phyloP scores from a whole-genome alignment of 1,140 invertebrate species.

The Pachypsylla venusta region DNA sequence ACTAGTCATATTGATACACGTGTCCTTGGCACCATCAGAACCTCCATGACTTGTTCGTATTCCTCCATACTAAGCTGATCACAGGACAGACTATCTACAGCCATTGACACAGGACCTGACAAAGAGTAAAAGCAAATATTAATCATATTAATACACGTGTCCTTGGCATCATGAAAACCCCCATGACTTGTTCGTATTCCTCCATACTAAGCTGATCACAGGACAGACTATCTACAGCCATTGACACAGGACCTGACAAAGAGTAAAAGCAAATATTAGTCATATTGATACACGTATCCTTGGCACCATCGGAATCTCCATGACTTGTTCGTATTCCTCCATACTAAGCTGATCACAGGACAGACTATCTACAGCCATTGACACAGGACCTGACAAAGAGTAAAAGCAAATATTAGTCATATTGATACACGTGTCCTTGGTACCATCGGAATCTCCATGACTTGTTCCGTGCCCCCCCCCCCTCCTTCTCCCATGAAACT shows the following conservation, averaged over 20 bases:
- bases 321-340: constrained; percentile 3
- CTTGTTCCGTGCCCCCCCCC: no score
- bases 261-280: no score
- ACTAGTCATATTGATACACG: constrained; percentile 4
- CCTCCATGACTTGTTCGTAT: constrained; percentile 4
- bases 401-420: no score
- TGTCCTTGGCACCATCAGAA: background rate
- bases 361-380: background rate
- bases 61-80: constrained; percentile 5
- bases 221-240: background rate
- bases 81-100: background rate
- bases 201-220: constrained; percentile 7
- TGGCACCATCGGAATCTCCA: background rate
- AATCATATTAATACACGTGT: no score
- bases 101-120: background rate
- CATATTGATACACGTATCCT: background rate
- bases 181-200: constrained; percentile 3
- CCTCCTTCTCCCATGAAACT: no score
- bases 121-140: no score
- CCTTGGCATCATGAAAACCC: background rate
- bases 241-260: no score
- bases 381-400: no score
- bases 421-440: no score
- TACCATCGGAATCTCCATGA: no score
- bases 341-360: constrained; percentile 6